Evolutionary conservation across 2,113 vertebrate species (phyloP), one percentile per base, ranked within the genome.

Genomic region (Macrotus californicus): DNA sequence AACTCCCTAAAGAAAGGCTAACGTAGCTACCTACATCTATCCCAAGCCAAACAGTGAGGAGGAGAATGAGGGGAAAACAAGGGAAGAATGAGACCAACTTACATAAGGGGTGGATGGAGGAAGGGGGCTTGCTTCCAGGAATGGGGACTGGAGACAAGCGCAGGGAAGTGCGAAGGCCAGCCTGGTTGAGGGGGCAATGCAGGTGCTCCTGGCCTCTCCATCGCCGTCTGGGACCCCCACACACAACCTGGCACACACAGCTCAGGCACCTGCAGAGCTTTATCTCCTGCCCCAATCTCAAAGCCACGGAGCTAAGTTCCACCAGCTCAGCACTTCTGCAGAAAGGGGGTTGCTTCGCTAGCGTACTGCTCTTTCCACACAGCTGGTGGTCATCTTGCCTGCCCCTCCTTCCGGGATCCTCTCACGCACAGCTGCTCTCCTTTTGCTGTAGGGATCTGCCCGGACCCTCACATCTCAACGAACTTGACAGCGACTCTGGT

Each of bases 241-340:
- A 70, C 29, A 21, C 81, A 29, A 22, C 89, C 91, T 31, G 24
- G 83, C 87, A 59, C 84, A 22, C 83, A 64, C 34, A 41, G 77
- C 85, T 72, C 66, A 1, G 50, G 92, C 46, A 36, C 92, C 92
- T 81, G 0, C 92, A 83, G 54, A 61, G 41, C 91, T 77, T 97
- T 98, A 98, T 98, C 97, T 29, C 24, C 39, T 18, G 26, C 96
- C 91, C 93, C 29, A 1, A 98, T 98, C 98, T 97, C 8, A 0
- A 12, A 36, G 95, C 90, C 46, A 52, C 89, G 7, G 46, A 88
- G 96, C 86, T 76, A 94, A 72, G 92, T 98, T 97, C 95, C 87
- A 95, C 97, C 92, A 96, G 90, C 98, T 98, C 98, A 98, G 98
- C 96, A 81, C 97, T 97, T 97, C 75, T 96, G 95, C 96, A 85